Percentiles rank a stretch among this genome's conserved stretches.
Evolutionary conservation across 64 coral and sea anemone species (phyloP).

Genomic region (Hydrozoanthus tunicans): DNA sequence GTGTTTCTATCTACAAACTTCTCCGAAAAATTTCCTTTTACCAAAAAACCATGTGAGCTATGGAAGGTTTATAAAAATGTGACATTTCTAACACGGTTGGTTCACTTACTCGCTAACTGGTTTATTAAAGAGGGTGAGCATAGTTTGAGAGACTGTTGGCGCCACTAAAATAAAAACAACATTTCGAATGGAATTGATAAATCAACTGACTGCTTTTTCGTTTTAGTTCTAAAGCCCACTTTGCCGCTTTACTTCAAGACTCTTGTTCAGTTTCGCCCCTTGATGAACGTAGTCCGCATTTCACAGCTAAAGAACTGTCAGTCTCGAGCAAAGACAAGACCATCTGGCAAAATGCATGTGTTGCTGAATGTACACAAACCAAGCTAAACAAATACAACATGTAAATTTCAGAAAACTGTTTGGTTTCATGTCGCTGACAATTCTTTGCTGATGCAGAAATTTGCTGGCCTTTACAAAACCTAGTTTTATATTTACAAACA

Average conservation of each 20-base stretch:
- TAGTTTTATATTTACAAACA: neutral
- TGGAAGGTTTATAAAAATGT: conserved; percentile 28
- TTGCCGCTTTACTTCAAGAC: neutral
- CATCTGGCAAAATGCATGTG: neutral
- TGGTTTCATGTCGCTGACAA: neutral
- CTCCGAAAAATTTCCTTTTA: neutral
- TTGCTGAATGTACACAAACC: conserved; percentile 40
- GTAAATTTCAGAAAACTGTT: conserved; percentile 49
- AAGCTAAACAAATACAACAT: conserved; percentile 44
- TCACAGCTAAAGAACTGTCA: neutral
- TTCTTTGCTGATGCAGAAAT: neutral
- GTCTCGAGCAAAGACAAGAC: neutral
- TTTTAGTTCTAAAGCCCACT: neutral
- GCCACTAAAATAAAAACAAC: conserved; percentile 9
- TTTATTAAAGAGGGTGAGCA: neutral
- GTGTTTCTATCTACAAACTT: neutral
- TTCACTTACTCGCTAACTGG: neutral
- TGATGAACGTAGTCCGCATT: neutral
- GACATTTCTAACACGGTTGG: conserved; percentile 12
- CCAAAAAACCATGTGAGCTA: neutral
- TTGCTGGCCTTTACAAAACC: neutral
- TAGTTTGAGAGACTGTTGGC: conserved; percentile 13
- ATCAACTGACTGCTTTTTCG: neutral
- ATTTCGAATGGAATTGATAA: conserved; percentile 36
- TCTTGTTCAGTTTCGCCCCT: neutral